Evolutionary conservation across 1,140 invertebrate genomes (phyloP).

Genomic region (Pentalonia nigronervosa): DNA sequence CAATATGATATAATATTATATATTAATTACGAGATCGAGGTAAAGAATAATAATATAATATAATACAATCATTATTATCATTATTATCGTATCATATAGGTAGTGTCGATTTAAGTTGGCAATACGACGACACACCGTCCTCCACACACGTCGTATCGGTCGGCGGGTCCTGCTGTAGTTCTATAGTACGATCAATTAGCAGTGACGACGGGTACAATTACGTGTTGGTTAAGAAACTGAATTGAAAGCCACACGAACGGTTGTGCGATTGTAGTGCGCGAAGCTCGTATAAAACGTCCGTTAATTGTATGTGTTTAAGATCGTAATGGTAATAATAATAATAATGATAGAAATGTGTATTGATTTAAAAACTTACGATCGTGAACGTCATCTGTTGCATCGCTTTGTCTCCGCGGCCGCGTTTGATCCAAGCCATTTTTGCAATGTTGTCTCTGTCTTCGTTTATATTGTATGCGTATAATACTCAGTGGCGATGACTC

Average conservation of each 20-base stretch:
- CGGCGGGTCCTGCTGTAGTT: background rate
- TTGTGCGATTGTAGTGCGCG: background rate
- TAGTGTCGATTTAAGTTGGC: slow-evolving; percentile 28
- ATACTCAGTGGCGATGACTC: background rate
- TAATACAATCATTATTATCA: background rate
- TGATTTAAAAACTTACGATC: background rate
- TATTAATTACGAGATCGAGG: background rate
- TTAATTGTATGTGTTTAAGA: background rate
- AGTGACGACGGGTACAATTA: slow-evolving; percentile 3
- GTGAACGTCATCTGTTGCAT: background rate
- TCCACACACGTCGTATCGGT: background rate
- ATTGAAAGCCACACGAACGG: background rate
- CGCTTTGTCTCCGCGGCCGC: background rate
- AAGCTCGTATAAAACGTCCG: slow-evolving; percentile 1
- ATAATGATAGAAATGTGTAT: background rate
- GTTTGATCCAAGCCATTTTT: slow-evolving; percentile 54
- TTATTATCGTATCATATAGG: background rate
- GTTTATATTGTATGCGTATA: background rate
- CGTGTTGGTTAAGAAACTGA: slow-evolving; percentile 20
- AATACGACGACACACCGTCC: slow-evolving; percentile 1
- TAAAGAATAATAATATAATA: background rate
- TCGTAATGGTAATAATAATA: background rate
- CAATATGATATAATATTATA: background rate
- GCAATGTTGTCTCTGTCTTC: background rate
- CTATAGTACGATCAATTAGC: slow-evolving; percentile 17